phyloP scores from a whole-genome alignment of 1,140 invertebrate species.

The Hermatobates lingyangjiaoensis region DNA sequence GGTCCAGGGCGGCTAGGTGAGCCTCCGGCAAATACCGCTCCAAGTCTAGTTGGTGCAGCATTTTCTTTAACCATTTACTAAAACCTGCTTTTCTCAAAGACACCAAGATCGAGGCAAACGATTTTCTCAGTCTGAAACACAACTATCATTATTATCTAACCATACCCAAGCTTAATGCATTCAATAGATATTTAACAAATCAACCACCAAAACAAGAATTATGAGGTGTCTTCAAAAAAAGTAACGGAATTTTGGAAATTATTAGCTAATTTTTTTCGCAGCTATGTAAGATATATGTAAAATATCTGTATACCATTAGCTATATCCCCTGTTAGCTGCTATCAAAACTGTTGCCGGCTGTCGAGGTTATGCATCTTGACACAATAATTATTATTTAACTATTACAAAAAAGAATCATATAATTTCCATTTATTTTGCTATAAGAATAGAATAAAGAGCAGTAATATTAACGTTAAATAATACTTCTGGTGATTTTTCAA shows the following conservation, averaged over 20 bases:
- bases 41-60: slow-evolving; percentile 28
- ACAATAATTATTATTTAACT: too few relatives aligned
- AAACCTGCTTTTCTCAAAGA: slow-evolving; percentile 44
- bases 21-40: slow-evolving; percentile 45
- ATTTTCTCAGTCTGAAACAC: slow-evolving; percentile 39
- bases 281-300: background rate
- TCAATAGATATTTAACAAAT: slow-evolving; percentile 2
- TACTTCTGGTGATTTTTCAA: too few relatives aligned
- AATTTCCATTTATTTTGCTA: too few relatives aligned
- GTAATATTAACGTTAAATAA: too few relatives aligned
- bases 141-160: slow-evolving; percentile 13
- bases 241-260: background rate
- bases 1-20: slow-evolving; percentile 60
- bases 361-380: too few relatives aligned
- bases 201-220: slow-evolving; percentile 11
- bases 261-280: slow-evolving; percentile 1
- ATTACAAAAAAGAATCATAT: too few relatives aligned
- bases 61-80: slow-evolving; percentile 29
- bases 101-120: slow-evolving; percentile 47
- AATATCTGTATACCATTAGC: background rate
- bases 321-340: slow-evolving; percentile 5
- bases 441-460: too few relatives aligned
- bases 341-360: too few relatives aligned
- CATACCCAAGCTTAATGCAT: background rate
- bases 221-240: background rate